Base-by-base conservation (phyloP, 1,140 invertebrate species). In the Harpegnathos saltator region DNA sequence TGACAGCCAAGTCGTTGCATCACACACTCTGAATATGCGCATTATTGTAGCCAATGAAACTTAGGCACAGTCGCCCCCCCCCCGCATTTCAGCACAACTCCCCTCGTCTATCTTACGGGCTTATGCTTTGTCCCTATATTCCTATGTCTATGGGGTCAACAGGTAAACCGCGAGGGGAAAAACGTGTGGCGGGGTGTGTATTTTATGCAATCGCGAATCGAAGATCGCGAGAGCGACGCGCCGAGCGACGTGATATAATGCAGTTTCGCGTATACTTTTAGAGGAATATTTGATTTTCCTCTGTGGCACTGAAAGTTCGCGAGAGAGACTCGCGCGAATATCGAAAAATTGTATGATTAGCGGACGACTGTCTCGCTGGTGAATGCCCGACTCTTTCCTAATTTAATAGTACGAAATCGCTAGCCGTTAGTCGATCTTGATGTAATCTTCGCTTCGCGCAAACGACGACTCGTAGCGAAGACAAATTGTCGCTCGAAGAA, bases 381-480 rank as follows among this genome's bases (percentile, higher is more conserved):
- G 50, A n/a, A 33, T 29, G 58, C 33, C 48, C 69, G 29, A 17
- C 69, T 71, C 50, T 29, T 22, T 80, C 0, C 24, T 80, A 80
- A 80, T 80, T 77, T 11, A 77, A 68, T 78, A 78, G 62, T 68
- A 56, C 38, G 73, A 78, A 78, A 80, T 44, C 38, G 52, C 65
- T 9, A 69, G 24, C 44, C 22, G 52, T 80, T 80, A 71, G 65
- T 56, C 17, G 26, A 58, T 69, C 75, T 80, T 71, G 58, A 80
- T 44, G 58, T 52, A 80, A 80, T n/a, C 52, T 33, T 54, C 56
- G 19, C 68, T 54, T 80, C n/a, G n/a, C n/a, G n/a, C n/a, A n/a
- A n/a, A n/a, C n/a, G n/a, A n/a, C n/a, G n/a, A n/a, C 50, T 29
- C 26, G 63, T 29, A 56, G 69, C 63, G 19, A 69, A 80, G 65